Evolutionary conservation across 2,888 invertebrate species (phyloP), one percentile per base, ranked within the genome.

Genomic region (Nymphalis polychloros): DNA sequence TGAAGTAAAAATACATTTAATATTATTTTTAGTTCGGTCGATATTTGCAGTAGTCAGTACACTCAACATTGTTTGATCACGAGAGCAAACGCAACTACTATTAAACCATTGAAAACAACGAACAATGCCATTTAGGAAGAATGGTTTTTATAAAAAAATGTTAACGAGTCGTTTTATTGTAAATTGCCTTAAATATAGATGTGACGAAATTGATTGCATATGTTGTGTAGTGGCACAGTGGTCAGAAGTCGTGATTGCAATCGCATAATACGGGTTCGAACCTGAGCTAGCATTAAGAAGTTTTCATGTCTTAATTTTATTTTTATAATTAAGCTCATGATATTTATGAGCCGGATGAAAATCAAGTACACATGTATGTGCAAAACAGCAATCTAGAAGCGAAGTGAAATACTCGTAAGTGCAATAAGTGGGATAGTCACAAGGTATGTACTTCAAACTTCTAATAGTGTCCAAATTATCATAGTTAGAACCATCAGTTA

Each of bases 21-120:
- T 48, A 68, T 68, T 65, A 46, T 65, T 67, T 10, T 48, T 55
- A 53, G 17, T 41, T 57, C 62, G 48, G 41, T 62, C 63, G 20
- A 64, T 68, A 61, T 68, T 53, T 64, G 23, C 60, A 61, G 60
- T 46, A 19, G 53, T 63, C 19, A 31, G 61, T 57, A 60, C 49
- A 68, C 66, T 69, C 73, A 61, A 66, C 67, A 72, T 76, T 85
- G 77, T 86, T 85, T 84, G 81, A 78, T 78, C 81, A 73, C 75
- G 76, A 79, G 77, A 82, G 78, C 75, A 85, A 84, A 85, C 81
- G 73, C 67, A 74, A 76, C 76, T 79, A 72, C 80, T 81, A 81
- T 84, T 81, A 82, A 81, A 83, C 79, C 79, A 79, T 79, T 79
- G 79, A 72, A 82, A 79, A 80, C 73, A 79, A 55, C 57, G 52